Base-by-base conservation (phyloP, 2,797 vertebrate genomes). In the Brachymystax lenok region DNA sequence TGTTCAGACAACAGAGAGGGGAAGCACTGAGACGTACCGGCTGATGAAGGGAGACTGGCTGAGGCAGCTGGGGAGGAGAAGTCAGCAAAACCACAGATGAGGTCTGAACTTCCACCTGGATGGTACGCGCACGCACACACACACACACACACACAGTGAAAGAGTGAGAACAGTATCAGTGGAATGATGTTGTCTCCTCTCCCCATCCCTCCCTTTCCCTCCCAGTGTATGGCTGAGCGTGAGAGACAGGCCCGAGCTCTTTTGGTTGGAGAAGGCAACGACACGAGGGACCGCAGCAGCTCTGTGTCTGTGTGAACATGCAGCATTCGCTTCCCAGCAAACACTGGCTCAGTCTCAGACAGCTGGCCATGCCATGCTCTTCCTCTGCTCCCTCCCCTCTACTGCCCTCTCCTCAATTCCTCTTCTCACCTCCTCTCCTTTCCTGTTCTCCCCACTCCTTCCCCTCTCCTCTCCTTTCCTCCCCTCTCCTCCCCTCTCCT, bases 51-150 rank as follows among this genome's bases (percentile, higher is more conserved):
- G 82, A 96, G 96, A 90, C 86, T 96, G 82, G 96, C 95, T 77
- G 96, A 96, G 74, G 96, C 95, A 83, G 94, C 94, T 64, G 95
- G 93, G 74, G 97, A 98, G 75, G 92, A 95, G 85, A 99, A 99
- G 89, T 98, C 97, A 84, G 97, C 98, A 92, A 99, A 99, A 80
- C 95, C 97, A 87, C 94, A 95, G 80, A 98, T 97, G 2, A 96
- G 95, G 91, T 99, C 96, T 82, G 94, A 81, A 59, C 88, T 89
- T 21, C 86, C 92, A 83, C 89, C 93, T 94, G 86, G 3, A 80
- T 14, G 73, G 56, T 64, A 51, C 16, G 14, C n/a, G 28, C 28
- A 27, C 71, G 59, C 35, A 56, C 73, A 73, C 33, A 6, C 33
- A 33, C 33, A 33, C 33, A 33, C 35, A 40, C 35, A 35, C 33